Conservation (phyloP, 2,113 vertebrate species). For the Myiagra hebetior region DNA sequence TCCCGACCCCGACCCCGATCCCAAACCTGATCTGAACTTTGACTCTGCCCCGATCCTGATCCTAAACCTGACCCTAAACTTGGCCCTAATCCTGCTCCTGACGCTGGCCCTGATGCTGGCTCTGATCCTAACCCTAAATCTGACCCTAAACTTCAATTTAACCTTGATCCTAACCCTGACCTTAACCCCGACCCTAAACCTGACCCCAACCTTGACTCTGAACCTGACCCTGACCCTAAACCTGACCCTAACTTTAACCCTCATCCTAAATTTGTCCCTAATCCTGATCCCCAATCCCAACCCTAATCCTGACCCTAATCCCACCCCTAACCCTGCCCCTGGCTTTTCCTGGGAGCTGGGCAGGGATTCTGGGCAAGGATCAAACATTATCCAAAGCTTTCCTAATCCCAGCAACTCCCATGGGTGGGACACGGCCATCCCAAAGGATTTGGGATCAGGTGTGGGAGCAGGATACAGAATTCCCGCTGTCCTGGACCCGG, state of each 20-base stretch:
- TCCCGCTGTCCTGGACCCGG: neutral
- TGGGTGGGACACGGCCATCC: neutral
- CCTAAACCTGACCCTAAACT: too few species aligned
- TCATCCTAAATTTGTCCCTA: too few species aligned
- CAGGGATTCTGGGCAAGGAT: neutral
- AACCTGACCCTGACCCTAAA: neutral
- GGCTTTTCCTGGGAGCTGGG: neutral
- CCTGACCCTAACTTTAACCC: neutral
- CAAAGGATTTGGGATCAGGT: neutral
- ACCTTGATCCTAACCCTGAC: too few species aligned
- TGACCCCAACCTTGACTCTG: too few species aligned
- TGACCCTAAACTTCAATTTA: too few species aligned
- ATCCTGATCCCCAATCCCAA: fast-evolving
- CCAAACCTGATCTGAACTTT: neutral
- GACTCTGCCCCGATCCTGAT: too few species aligned
- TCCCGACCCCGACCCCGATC: neutral
- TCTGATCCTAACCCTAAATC: too few species aligned
- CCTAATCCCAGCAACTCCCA: fast-evolving
- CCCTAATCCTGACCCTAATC: fast-evolving
- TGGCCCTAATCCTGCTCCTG: neutral
- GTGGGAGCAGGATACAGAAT: neutral
- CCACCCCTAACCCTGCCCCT: neutral
- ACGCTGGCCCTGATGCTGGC: too few species aligned
- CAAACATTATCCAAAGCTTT: neutral
- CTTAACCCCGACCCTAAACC: too few species aligned